Conservation (phyloP, 2,797 vertebrate genomes). For the Nyctibius grandis region DNA sequence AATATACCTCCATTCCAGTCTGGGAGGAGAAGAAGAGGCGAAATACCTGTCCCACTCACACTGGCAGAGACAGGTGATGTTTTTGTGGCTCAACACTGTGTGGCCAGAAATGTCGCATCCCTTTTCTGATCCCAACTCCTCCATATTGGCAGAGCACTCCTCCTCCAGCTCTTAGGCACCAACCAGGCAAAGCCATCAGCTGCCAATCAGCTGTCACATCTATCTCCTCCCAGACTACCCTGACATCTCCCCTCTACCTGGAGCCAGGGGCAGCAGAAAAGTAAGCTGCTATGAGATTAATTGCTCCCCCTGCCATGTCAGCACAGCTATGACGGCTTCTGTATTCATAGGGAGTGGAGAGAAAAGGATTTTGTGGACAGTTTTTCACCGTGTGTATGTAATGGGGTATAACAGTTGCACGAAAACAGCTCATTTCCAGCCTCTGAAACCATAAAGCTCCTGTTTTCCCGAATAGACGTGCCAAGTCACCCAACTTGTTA, state of each 20-base stretch:
- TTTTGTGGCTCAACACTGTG: background rate
- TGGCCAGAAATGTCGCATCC: background rate
- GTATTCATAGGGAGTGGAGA: background rate
- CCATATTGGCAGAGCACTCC: background rate
- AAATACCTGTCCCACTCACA: background rate
- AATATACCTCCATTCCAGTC: background rate
- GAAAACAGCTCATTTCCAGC: background rate
- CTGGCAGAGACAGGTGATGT: background rate
- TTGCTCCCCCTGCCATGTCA: background rate
- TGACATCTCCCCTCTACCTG: background rate
- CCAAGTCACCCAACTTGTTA: background rate
- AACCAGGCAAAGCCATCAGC: background rate
- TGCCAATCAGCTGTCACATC: background rate
- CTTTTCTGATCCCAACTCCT: background rate
- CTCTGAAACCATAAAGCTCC: background rate
- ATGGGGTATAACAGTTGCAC: background rate
- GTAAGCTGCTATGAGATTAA: background rate
- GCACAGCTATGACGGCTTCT: background rate
- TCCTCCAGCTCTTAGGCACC: background rate
- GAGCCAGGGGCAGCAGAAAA: background rate
- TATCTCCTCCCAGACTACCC: background rate
- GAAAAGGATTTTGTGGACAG: background rate
- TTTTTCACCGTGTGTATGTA: background rate
- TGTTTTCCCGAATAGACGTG: background rate
- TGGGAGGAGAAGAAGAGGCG: background rate